Base-by-base conservation (phyloP, 1,140 invertebrate species). In the Drosophila tsacasi region DNA sequence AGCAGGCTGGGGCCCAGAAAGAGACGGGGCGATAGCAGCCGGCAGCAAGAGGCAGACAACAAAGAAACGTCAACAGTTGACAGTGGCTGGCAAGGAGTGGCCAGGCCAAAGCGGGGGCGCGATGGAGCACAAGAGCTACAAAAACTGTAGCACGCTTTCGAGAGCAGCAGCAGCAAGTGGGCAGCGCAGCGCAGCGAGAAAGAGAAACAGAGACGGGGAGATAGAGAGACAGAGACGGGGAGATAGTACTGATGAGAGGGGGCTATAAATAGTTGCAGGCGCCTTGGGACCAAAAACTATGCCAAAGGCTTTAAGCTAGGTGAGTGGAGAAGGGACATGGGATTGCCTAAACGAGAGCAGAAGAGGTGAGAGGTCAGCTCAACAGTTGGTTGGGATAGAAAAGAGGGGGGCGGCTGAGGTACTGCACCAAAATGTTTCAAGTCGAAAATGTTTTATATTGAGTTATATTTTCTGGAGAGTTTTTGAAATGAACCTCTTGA, bases 11-110 rank as follows among this genome's bases (percentile, higher is more conserved):
- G 23, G 37, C 32, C n/a, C 23, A 54, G 39, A 46, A 61, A 44
- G 75, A 63, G 65, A 64, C 15, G 27, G 35, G 42, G 10, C 9
- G 32, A 58, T 47, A 59, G 47, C 68, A 69, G 62, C 39, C 67
- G 67, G 67, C 67, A 75, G 61, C 66, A 74, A 79, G 42, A 68
- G 69, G 54, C 50, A 73, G 54, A 65, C 79, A 72, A 86, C 66
- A 86, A 86, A 86, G 64, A 59, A 74, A 66, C 83, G 72, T 80
- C 83, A 86, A 86, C 83, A 76, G 83, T 83, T 86, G 79, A 86
- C 83, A 87, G 79, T 83, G 83, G 79, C 79, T 73, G 25, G 59
- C 21, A 61, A 65, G 49, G 59, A 69, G 65, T 32, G 42, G 40
- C 40, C 46, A 52, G 42, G 40, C 40, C 50, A 62, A 62, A 19